A percentile compares a stretch with the other conserved stretches of the same genome.
These are phyloP conservation scores for Pogonognathellus flavescens DNA, from an alignment of 1,140 invertebrate genomes.

Conservation along the genomic window DNA sequence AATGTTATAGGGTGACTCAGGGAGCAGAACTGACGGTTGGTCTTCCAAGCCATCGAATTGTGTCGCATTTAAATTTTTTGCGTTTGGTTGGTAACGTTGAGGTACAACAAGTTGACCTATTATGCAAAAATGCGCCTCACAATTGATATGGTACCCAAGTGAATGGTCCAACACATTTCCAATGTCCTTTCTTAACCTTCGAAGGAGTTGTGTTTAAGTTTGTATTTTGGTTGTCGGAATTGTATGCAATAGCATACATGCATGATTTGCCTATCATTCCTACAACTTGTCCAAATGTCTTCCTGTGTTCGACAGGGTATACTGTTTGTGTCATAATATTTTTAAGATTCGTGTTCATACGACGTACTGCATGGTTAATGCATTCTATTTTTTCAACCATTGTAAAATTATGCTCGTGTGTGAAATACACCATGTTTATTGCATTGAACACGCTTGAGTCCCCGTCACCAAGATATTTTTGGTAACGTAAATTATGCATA, in stretches of 20 bases:
- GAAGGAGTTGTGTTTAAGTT: not conserved
- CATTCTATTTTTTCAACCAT: slow-evolving; percentile 23
- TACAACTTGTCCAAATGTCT: not conserved
- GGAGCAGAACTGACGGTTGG: not conserved
- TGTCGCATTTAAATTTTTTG: not conserved
- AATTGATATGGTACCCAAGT: not conserved
- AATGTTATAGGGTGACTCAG: not conserved
- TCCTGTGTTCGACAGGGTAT: not conserved
- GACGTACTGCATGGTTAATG: not conserved
- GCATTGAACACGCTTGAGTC: slow-evolving; percentile 43
- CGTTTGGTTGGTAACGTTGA: not conserved
- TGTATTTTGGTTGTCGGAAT: not conserved
- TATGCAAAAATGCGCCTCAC: slow-evolving; percentile 19
- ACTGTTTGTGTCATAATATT: slow-evolving; percentile 1
- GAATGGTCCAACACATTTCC: not conserved
- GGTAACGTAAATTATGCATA: not conserved
- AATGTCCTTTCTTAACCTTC: slow-evolving; percentile 1
- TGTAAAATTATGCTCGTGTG: not conserved
- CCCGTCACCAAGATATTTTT: slow-evolving; percentile 66
- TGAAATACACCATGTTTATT: not conserved
- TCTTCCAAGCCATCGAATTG: not conserved
- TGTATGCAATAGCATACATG: slow-evolving; percentile 7
- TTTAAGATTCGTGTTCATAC: not conserved
- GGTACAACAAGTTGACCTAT: slow-evolving; percentile 24
- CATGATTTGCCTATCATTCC: not conserved